Evolutionary conservation across 2,113 vertebrate genomes (phyloP), one percentile per base, ranked within the genome.

Genomic region (Oncorhynchus masou): DNA sequence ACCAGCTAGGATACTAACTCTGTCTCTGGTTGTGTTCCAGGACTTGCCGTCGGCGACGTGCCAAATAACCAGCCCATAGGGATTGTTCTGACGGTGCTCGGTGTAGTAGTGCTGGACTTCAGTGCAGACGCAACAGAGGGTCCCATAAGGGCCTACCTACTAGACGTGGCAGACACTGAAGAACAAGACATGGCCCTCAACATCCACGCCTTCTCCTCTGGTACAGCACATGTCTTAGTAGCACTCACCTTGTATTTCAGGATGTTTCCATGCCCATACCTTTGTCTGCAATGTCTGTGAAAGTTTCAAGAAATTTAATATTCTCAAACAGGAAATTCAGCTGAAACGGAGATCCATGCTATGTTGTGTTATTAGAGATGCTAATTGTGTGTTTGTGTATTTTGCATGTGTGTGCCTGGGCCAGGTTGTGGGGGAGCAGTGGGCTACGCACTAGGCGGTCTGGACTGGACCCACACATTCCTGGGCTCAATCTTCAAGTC

Each of bases 141-240:
- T 74, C 97, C 98, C 0, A 99, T 99, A 84, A 93, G 96, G 29
- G 97, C 98, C 59, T 99, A 99, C 82, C 84, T 99, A 74, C 89
- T 99, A 83, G 98, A 99, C 0, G 96, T 99, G 82, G 98, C 97
- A 5, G 95, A 99, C 90, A 95, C 95, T 0, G 97, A 98, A 59
- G 98, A 99, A 24, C 97, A 99, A 86, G 97, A 99, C 90, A 97
- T 98, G 96, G 97, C 97, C 0, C 95, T 99, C 25, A 99, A 99
- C 79, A 98, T 98, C 87, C 98, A 99, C 0, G 97, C 98, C 0
- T 97, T 97, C 83, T 97, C 97, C 74, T 96, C 97, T 20, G 97
- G 98, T 99, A 82, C 27, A 29, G 15, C 9, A 71, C 48, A 49
- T 13, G 49, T 69, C 31, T 29, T 25, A 54, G 16, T n/a, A 70